Percentiles rank a stretch among this genome's conserved stretches.
Conservation (phyloP, 2,113 vertebrate species). For the Tetraodon nigroviridis region DNA sequence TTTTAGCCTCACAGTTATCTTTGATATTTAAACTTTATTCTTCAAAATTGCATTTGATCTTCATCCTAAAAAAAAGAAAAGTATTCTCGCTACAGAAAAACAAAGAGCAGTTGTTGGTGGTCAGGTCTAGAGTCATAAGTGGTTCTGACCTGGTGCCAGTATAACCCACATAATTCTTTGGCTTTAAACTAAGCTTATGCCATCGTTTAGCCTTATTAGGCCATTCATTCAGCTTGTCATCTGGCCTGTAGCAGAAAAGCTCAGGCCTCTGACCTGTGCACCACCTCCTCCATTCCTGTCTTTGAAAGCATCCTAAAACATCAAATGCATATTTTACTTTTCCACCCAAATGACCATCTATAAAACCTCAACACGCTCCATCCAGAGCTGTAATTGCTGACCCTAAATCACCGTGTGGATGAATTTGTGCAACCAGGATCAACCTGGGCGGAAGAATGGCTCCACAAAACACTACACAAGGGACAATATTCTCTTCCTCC, state of each 20-base stretch:
- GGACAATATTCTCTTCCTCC: too few species aligned
- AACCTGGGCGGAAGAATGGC: constrained; percentile 28
- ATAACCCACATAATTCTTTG: constrained; percentile 40
- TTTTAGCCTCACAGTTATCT: too few species aligned
- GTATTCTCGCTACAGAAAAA: not conserved
- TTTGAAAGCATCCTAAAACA: constrained; percentile 47
- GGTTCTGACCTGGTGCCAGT: constrained; percentile 23
- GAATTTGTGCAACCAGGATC: constrained; percentile 29
- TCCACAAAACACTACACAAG: too few species aligned
- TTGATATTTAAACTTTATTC: too few species aligned
- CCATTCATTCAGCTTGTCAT: constrained; percentile 63
- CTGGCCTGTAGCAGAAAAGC: constrained; percentile 47
- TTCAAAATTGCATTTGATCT: too few species aligned
- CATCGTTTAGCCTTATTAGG: constrained; percentile 58
- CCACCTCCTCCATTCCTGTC: constrained; percentile 32
- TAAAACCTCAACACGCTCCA: constrained; percentile 28
- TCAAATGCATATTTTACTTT: constrained; percentile 68
- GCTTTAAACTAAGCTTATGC: constrained; percentile 33
- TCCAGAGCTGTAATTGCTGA: constrained; percentile 57
- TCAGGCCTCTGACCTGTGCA: constrained; percentile 48
- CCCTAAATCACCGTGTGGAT: constrained; percentile 65
- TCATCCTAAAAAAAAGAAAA: too few species aligned
- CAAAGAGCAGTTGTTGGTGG: not conserved
- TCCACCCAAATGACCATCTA: constrained; percentile 41
- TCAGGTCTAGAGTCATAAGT: constrained; percentile 17